Conservation (phyloP, 2,888 invertebrate species). For the Euproctis similis region DNA sequence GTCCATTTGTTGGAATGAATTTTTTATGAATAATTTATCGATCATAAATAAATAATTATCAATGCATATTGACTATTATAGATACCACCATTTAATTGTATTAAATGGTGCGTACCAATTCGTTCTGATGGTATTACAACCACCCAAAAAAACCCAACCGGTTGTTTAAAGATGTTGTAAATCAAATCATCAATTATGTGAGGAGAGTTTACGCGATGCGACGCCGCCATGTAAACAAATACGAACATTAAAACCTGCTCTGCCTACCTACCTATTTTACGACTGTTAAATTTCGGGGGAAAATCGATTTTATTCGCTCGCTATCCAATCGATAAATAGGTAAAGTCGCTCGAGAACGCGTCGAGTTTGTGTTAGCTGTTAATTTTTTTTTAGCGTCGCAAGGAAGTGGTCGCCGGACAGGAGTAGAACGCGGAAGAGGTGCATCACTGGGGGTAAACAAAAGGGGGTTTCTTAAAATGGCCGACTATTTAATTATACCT, state of each 20-base stretch:
- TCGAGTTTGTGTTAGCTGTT: constrained; percentile 31
- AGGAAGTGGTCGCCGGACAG: constrained; percentile 68
- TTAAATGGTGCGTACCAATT: too few species aligned
- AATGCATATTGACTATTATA: constrained; percentile 28
- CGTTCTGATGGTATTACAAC: too few species aligned
- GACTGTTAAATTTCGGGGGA: constrained; percentile 72
- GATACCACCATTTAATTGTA: too few species aligned
- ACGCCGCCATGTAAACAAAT: constrained; percentile 75
- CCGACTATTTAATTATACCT: constrained; percentile 22
- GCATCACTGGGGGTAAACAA: constrained; percentile 39
- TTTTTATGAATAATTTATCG: too few species aligned
- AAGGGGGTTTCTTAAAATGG: too few species aligned
- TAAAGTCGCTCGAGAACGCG: constrained; percentile 53
- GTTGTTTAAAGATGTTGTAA: constrained; percentile 74
- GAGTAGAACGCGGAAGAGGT: constrained; percentile 39
- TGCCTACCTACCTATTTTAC: constrained; percentile 69
- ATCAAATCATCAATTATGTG: constrained; percentile 76
- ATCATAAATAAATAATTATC: constrained; percentile 14
- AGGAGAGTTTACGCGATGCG: constrained; percentile 72
- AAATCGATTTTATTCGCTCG: constrained; percentile 75
- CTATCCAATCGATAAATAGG: constrained; percentile 59
- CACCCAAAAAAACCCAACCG: constrained; percentile 72
- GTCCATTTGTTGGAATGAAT: too few species aligned
- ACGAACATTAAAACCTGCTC: constrained; percentile 63
- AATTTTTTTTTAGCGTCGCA: constrained; percentile 41